A percentile compares a stretch with the other conserved stretches of the same genome.
These are phyloP conservation scores for Xylocopa sonorina DNA, from an alignment of 1,140 invertebrate genomes.

Conservation along the genomic window DNA sequence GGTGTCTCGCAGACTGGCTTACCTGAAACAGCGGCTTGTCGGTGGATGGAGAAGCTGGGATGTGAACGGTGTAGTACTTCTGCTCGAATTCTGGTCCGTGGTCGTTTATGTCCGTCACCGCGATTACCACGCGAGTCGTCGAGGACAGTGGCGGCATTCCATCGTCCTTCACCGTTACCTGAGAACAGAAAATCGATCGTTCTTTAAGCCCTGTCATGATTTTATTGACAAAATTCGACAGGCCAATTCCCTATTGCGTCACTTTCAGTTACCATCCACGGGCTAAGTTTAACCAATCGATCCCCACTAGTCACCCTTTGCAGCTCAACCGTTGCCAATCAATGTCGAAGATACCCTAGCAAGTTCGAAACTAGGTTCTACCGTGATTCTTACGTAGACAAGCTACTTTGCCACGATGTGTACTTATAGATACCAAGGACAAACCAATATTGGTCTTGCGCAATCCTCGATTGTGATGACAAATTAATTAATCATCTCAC, in stretches of 20 bases:
- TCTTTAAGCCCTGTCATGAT: background rate
- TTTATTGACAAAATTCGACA: too few relatives aligned
- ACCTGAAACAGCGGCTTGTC: constrained; percentile 87
- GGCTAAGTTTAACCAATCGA: background rate
- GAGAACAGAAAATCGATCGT: constrained; percentile 61
- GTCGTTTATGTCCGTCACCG: constrained; percentile 93
- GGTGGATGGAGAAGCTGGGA: constrained; percentile 85
- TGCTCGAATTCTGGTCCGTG: constrained; percentile 91
- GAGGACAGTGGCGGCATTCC: constrained; percentile 89
- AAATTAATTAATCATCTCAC: background rate
- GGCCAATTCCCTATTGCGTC: background rate
- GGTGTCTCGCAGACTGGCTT: constrained; percentile 35
- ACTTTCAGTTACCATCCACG: too few relatives aligned
- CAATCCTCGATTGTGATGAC: background rate
- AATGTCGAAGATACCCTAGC: background rate
- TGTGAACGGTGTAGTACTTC: constrained; percentile 89
- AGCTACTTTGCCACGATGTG: background rate
- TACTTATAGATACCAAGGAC: background rate
- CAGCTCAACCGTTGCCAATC: constrained; percentile 8
- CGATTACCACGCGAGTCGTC: constrained; percentile 91
- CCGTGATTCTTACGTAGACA: background rate
- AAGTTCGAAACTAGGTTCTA: background rate
- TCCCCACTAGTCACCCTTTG: background rate
- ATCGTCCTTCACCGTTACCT: constrained; percentile 91
- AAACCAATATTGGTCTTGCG: background rate